Evolutionary conservation across 2,113 vertebrate species (phyloP).

Genomic region (Elachura formosa): DNA sequence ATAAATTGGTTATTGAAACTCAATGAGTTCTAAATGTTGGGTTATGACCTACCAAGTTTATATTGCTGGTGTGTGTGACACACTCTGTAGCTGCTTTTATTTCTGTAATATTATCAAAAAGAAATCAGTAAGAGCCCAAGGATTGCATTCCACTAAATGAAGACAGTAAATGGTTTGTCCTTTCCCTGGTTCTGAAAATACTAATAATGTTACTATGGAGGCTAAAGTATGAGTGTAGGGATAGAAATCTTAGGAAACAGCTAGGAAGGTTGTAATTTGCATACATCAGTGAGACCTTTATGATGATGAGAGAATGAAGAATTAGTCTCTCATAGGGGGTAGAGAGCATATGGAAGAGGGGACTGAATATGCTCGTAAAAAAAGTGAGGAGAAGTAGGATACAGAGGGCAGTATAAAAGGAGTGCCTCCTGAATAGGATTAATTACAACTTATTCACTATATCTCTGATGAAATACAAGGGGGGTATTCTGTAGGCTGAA

Average conservation of each 20-base stretch:
- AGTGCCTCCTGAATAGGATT: slow-evolving; percentile 4
- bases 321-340: background rate
- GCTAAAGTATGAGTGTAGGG: background rate
- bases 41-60: background rate
- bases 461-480: background rate
- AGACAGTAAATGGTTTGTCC: background rate
- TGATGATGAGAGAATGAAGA: background rate
- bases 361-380: background rate
- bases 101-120: background rate
- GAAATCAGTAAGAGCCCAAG: background rate
- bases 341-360: slow-evolving; percentile 11
- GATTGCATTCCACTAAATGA: background rate
- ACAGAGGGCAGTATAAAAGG: background rate
- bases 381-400: background rate
- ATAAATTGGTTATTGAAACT: background rate
- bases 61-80: background rate
- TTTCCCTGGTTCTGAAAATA: background rate
- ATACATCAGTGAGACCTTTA: slow-evolving; percentile 32
- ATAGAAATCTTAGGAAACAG: background rate
- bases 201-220: slow-evolving; percentile 13
- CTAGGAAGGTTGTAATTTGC: slow-evolving; percentile 10
- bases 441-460: background rate
- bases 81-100: background rate
- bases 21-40: background rate
- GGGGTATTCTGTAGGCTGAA: background rate